Base-by-base conservation (phyloP, 2,888 invertebrate genomes). In the Diarsia brunnea region DNA sequence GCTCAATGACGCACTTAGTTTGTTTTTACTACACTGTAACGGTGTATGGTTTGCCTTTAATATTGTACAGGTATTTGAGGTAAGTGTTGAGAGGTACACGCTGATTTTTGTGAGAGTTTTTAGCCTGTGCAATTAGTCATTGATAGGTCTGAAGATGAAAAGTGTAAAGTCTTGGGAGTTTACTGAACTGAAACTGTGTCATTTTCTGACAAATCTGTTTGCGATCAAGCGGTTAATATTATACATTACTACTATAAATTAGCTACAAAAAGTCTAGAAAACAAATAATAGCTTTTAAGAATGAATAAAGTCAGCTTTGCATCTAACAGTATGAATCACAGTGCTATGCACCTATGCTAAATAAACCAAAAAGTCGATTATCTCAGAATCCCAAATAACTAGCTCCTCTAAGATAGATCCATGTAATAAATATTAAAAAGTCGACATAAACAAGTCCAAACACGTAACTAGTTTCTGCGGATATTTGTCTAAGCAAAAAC, bases 401-500 rank as follows among this genome's bases (percentile, higher is more conserved):
- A 60, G 58, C 68, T 74, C 68, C 64, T 58, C 53, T 70, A 83
- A 90, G 89, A 91, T 90, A 87, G 89, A 92, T 92, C 87, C 82
- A 84, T 81, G 83, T 80, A 81, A 95, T 95, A 94, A 94, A 95
- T 94, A 94, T 94, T 94, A 94, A 94, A 94, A 93, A 91, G 91
- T 90, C 90, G 90, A 91, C 92, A 92, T 91, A 92, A 93, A 91
- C 90, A 87, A 93, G 93, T 95, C 93, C 87, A 87, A 92, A 94
- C 94, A 95, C 95, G 95, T 95, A 95, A 94, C 95, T 95, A 95
- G 95, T 95, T 95, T 94, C 93, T 92, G 91, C 90, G 92, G 94
- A 94, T 95, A 95, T 95, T 95, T 95, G 95, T 96, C 94, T 95
- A 94, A 94, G 94, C 94, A 94, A 93, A 94, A 93, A 93, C 92